Evolutionary conservation across 2,888 invertebrate species (phyloP).

Genomic region (Sarcophaga subvicina): DNA sequence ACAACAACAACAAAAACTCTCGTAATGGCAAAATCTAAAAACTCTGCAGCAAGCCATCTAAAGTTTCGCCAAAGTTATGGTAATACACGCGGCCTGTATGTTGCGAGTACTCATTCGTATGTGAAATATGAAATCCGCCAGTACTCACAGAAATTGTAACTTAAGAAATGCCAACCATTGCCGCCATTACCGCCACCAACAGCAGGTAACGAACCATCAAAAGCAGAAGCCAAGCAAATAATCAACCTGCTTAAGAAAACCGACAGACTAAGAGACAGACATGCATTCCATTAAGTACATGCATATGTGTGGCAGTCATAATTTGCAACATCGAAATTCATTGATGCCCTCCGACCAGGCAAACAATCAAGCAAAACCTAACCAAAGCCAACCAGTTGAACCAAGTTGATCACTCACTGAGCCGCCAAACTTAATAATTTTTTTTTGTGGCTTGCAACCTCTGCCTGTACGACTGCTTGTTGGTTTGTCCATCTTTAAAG

Average conservation of each 20-base stretch:
- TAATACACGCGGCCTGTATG: neutral
- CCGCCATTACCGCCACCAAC: neutral
- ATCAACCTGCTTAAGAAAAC: neutral
- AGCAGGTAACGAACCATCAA: neutral
- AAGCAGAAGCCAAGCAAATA: neutral
- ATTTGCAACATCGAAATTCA: neutral
- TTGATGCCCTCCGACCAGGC: neutral
- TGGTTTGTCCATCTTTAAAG: neutral
- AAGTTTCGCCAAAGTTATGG: neutral
- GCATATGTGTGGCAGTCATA: neutral
- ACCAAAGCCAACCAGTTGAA: neutral
- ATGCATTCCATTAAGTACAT: neutral
- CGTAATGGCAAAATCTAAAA: neutral
- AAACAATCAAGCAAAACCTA: neutral
- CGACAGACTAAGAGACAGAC: neutral
- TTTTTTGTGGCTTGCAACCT: neutral
- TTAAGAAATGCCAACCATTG: neutral
- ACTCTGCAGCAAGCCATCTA: neutral
- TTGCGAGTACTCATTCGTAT: conserved; percentile 10
- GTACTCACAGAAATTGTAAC: conserved; percentile 65
- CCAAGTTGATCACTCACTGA: neutral
- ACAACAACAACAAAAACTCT: neutral
- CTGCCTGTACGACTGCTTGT: neutral
- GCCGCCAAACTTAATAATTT: neutral
- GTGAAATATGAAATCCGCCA: conserved; percentile 58